phyloP scores from a whole-genome alignment of 2,113 vertebrate species.

The Oreochromis spilurus region DNA sequence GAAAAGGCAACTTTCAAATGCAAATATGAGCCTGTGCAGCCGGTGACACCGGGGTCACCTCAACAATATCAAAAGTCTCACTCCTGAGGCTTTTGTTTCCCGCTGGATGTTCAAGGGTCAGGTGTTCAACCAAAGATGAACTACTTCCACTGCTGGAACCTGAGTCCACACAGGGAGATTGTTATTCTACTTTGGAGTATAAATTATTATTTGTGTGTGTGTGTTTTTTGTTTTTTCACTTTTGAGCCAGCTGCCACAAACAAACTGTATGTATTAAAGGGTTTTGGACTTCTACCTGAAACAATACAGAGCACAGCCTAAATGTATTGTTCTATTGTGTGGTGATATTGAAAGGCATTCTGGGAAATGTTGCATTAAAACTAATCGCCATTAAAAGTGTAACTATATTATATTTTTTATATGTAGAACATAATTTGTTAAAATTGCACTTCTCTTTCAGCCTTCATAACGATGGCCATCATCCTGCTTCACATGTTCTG shows the following conservation, averaged over 20 bases:
- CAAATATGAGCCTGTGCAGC: background rate
- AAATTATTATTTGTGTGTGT: background rate
- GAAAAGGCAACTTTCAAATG: conserved; percentile 29
- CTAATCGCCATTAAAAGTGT: no score
- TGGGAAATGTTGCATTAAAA: no score
- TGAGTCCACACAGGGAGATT: background rate
- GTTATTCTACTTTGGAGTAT: background rate
- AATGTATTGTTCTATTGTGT: no score
- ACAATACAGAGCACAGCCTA: no score
- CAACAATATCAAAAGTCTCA: background rate
- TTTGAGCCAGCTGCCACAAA: background rate
- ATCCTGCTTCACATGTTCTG: conserved; percentile 83
- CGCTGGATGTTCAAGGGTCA: background rate
- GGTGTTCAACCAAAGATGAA: background rate
- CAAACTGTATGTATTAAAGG: background rate
- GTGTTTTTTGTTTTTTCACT: background rate
- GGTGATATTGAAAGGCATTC: no score
- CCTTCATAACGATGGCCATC: conserved; percentile 84
- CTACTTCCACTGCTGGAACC: background rate
- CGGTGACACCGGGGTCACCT: background rate
- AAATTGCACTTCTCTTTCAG: conserved; percentile 40
- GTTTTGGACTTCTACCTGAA: no score
- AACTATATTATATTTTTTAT: no score
- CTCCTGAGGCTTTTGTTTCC: background rate
- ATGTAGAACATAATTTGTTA: background rate